Base-by-base conservation (phyloP, 2,888 invertebrate genomes). In the Leptopterna dolabrata region DNA sequence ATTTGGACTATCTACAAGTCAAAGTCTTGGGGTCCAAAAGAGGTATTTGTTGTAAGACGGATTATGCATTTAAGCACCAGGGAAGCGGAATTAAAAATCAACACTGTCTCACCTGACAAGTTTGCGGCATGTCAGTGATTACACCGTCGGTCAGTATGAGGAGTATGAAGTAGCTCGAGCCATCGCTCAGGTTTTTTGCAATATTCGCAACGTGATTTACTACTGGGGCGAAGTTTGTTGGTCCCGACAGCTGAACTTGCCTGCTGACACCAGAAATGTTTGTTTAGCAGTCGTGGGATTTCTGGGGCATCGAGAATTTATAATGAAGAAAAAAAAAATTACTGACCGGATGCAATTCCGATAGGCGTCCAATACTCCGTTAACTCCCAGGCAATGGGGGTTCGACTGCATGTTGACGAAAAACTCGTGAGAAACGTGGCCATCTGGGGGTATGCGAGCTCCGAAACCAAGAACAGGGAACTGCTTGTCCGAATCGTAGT, bases 91-190 rank as follows among this genome's bases (percentile, higher is more conserved):
- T n/a, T n/a, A n/a, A n/a, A n/a, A 36, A 36, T 36, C 36, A 36
- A 36, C 36, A 7, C 36, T 2, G 36, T 4, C 36, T 36, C 36
- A 92, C 93, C 90, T 92, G 91, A 90, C 92, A 93, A 0, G 93
- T 93, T 89, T 92, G 92, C 7, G 91, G 91, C 93, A 94, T 93
- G 90, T 94, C 94, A 0, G 93, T 94, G 89, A 94, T 94, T 51
- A 94, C 93, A 7, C 94, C 94, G 91, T 94, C 94, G 0, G 94
- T 94, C 83, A 94, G 92, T 87, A 94, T 94, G 30, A 94, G 92
- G 63, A 94, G 91, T 71, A 94, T 93, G 91, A 93, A 93, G 90
- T 94, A 94, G 89, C 93, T 92, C 51, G 92, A 91, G 7, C 94
- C 93, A 90, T 93, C 93, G 88, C 91, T 90, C 88, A 92, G 91